These are phyloP conservation scores for Strix uralensis DNA, from an alignment of 2,113 vertebrate species.

Conservation along the genomic window DNA sequence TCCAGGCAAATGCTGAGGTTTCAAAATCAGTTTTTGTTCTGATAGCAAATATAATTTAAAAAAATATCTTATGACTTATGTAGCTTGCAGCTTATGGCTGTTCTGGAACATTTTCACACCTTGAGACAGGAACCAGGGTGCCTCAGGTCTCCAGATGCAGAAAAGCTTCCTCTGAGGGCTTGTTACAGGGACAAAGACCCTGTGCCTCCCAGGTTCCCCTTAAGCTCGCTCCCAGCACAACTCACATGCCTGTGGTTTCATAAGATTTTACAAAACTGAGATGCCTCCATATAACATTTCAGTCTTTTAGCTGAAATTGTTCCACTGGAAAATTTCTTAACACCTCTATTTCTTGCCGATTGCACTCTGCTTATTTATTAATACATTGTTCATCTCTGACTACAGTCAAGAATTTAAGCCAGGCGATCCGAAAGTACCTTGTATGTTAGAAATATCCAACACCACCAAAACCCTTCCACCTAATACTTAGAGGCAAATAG, in stretches of 20 bases:
- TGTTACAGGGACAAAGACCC: not conserved
- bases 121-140: not conserved
- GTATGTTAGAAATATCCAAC: not conserved
- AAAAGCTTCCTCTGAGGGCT: not conserved
- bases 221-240: not conserved
- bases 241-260: not conserved
- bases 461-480: not conserved
- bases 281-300: not conserved
- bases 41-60: not conserved
- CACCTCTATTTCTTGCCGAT: not conserved
- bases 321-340: not conserved
- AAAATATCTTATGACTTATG: not conserved
- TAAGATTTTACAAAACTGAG: not conserved
- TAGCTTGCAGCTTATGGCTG: not conserved
- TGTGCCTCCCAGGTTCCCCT: not conserved
- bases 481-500: not conserved
- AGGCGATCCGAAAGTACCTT: not conserved
- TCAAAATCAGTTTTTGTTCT: not conserved
- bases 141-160: not conserved
- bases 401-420: not conserved
- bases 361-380: not conserved
- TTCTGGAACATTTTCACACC: not conserved
- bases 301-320: not conserved
- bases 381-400: not conserved
- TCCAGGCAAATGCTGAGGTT: not conserved